phyloP scores from a whole-genome alignment of 2,113 vertebrate species.

The Cavia aperea region DNA sequence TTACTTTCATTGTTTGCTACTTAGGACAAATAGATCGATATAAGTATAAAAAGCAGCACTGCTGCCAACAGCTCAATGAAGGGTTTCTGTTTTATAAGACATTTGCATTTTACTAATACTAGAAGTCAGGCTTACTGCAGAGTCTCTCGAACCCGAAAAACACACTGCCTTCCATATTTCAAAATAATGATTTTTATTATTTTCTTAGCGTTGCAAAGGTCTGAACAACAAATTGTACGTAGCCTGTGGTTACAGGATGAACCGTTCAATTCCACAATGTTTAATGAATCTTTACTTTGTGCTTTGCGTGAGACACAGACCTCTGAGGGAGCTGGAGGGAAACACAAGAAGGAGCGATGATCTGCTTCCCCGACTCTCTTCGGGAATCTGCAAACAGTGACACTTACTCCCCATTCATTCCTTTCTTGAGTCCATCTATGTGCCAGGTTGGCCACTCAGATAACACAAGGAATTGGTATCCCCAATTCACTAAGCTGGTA shows the following conservation, averaged over 20 bases:
- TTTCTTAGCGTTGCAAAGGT: not conserved
- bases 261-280: not conserved
- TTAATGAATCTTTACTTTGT: not conserved
- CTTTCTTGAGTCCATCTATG: not conserved
- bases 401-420: not conserved
- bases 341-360: not conserved
- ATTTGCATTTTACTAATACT: not conserved
- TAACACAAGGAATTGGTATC: not conserved
- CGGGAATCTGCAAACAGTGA: not conserved
- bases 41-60: not conserved
- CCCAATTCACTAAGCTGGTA: not conserved
- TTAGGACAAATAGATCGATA: not conserved
- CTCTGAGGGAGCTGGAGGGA: not conserved
- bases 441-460: not conserved
- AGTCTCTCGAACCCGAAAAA: not conserved
- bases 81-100: not conserved
- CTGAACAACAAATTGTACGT: not conserved
- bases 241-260: not conserved
- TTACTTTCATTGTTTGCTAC: conserved; percentile 25
- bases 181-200: not conserved
- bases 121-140: not conserved
- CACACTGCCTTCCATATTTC: not conserved
- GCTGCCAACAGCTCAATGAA: not conserved
- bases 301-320: not conserved
- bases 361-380: not conserved